Evolutionary conservation across 2,888 invertebrate genomes (phyloP), one percentile per base, ranked within the genome.

Genomic region (Kryphioiulus occultus): DNA sequence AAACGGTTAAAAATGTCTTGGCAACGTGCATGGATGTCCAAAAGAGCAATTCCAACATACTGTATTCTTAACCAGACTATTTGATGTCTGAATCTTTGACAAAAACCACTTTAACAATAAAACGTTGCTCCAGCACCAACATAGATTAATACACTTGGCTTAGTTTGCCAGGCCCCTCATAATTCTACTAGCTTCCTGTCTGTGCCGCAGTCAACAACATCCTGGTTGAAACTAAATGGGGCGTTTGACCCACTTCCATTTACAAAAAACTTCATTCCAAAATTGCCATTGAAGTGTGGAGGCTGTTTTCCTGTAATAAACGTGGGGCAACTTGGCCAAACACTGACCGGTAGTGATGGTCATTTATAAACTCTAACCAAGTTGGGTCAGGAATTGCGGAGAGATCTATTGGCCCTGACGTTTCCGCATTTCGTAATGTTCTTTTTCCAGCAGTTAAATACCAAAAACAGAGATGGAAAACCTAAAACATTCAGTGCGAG

Each of bases 211-310:
- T 68, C 68, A 68, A 68, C 68, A 68, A 68, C 68, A 68, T 68
- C 68, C 68, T 26, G 26, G 68, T 68, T 68, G 68, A 68, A 68
- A 68, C 68, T 26, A 68, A 68, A 68, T 68, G 68, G 68, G 68
- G 68, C 68, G 68, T 68, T 68, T 68, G 68, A 68, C 68, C 68
- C 68, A 68, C 26, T 68, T 68, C 26, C 68, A 68, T 9, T 68
- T 68, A 68, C 7, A 68, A 68, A 68, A 68, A 68, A 68, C 68
- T 53, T 68, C 68, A 68, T 68, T 26, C 26, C 68, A 68, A 68
- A 68, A 68, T 68, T 68, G 68, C 68, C 68, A 26, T 68, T 68
- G 68, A 68, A 68, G 68, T 68, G 68, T 68, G 68, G 26, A 12
- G 26, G 26, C 26, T 26, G 22, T 68, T 68, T 68, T 22, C 10